phyloP scores from a whole-genome alignment of 2,888 invertebrate genomes.

The Apamea sordens region DNA sequence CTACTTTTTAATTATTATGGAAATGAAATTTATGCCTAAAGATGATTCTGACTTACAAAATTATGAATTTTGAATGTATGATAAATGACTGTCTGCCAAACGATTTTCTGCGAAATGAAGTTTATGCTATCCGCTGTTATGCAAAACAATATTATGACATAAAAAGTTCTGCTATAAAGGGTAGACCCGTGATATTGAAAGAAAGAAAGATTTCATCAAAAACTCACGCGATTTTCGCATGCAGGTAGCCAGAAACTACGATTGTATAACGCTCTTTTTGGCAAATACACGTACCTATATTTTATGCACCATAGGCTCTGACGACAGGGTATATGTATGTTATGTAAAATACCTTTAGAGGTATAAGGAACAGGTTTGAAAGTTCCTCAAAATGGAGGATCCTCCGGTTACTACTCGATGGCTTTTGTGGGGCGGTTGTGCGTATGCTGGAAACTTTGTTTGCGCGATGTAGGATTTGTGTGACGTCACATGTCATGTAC shows the following conservation, averaged over 20 bases:
- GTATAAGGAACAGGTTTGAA: not conserved
- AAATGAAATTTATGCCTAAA: no score
- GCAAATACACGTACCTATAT: not conserved
- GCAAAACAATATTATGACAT: no score
- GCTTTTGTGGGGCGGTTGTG: no score
- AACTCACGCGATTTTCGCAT: not conserved
- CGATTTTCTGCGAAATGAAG: no score
- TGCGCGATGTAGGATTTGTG: not conserved
- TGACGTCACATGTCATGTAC: not conserved
- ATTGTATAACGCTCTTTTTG: not conserved
- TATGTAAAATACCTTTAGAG: not conserved
- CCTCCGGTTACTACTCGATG: not conserved
- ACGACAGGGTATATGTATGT: not conserved
- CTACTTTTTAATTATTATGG: no score
- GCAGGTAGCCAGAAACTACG: not conserved
- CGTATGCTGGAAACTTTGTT: not conserved
- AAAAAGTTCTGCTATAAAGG: no score
- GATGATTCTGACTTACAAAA: no score
- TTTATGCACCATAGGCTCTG: not conserved
- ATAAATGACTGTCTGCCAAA: no score
- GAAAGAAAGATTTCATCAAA: not conserved
- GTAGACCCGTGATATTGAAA: not conserved
- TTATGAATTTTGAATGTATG: no score
- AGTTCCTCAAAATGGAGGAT: not conserved
- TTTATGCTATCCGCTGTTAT: no score